Percentiles rank a stretch among this genome's conserved stretches.
Evolutionary conservation across 2,888 invertebrate genomes (phyloP).

Genomic region (Harpagoxenus sublaevis): DNA sequence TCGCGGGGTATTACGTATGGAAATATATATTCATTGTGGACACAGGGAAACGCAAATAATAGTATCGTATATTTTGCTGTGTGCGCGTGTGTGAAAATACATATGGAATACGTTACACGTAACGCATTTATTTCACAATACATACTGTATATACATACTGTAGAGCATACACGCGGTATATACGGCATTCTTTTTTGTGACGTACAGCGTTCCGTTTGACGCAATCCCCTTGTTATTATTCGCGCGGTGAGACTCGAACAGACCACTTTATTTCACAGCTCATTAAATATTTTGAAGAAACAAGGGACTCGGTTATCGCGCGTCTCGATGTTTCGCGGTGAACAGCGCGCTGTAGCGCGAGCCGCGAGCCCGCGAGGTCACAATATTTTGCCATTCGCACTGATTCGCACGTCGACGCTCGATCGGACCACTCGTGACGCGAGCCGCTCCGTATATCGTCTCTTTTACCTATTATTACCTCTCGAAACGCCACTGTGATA

Average conservation of each 20-base stretch:
- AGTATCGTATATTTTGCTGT: neutral
- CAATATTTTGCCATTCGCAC: too few relatives aligned
- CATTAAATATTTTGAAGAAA: neutral
- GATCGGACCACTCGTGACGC: too few relatives aligned
- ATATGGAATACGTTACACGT: neutral
- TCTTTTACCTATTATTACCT: neutral
- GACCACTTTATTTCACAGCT: neutral
- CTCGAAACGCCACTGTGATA: neutral
- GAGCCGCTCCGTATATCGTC: neutral
- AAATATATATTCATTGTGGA: slow-evolving; percentile 7
- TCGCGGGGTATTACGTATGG: neutral
- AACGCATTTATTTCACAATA: neutral
- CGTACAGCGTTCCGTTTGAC: neutral
- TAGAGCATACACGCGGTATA: neutral
- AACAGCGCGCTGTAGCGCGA: neutral
- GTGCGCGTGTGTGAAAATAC: neutral
- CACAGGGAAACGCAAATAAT: neutral
- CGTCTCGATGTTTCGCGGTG: neutral
- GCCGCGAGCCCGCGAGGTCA: too few relatives aligned
- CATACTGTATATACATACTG: neutral
- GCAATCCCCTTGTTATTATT: neutral
- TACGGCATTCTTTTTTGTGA: neutral
- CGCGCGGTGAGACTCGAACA: neutral
- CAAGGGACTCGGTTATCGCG: neutral
- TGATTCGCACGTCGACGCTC: too few relatives aligned